These are phyloP conservation scores for Todiramphus chloris DNA, from an alignment of 2,113 vertebrate species.

Conservation along the genomic window DNA sequence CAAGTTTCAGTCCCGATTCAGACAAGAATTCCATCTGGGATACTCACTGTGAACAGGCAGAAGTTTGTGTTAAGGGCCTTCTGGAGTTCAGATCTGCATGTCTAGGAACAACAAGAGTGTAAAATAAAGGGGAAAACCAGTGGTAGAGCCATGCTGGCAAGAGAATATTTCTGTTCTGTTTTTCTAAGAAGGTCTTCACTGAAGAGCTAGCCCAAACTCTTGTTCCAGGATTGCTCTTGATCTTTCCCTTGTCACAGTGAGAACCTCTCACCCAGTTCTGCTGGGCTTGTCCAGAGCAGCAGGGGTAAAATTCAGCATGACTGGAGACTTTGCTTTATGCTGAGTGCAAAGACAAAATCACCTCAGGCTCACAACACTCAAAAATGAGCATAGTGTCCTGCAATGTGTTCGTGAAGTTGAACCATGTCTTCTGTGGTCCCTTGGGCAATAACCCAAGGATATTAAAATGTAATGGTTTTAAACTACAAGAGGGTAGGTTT, in stretches of 20 bases:
- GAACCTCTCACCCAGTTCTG: neutral
- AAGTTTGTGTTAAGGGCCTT: neutral
- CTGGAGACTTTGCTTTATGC: neutral
- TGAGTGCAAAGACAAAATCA: neutral
- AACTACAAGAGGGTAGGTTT: neutral
- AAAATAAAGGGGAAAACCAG: neutral
- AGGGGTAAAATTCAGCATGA: neutral
- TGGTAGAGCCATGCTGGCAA: neutral
- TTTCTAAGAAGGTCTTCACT: neutral
- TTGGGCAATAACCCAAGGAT: neutral
- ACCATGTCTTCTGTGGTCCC: neutral
- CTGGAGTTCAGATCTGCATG: neutral
- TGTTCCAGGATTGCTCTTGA: neutral
- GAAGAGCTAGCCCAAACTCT: neutral
- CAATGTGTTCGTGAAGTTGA: neutral
- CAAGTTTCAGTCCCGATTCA: neutral
- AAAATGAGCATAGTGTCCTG: neutral
- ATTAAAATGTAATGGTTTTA: neutral
- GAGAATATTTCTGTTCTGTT: neutral
- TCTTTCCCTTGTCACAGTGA: neutral
- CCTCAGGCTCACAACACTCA: neutral
- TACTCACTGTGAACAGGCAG: accelerated
- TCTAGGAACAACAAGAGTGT: neutral
- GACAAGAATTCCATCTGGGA: neutral
- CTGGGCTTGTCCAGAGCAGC: neutral